These are phyloP conservation scores for Leuciscus idus DNA, from an alignment of 2,113 vertebrate species.

Conservation along the genomic window DNA sequence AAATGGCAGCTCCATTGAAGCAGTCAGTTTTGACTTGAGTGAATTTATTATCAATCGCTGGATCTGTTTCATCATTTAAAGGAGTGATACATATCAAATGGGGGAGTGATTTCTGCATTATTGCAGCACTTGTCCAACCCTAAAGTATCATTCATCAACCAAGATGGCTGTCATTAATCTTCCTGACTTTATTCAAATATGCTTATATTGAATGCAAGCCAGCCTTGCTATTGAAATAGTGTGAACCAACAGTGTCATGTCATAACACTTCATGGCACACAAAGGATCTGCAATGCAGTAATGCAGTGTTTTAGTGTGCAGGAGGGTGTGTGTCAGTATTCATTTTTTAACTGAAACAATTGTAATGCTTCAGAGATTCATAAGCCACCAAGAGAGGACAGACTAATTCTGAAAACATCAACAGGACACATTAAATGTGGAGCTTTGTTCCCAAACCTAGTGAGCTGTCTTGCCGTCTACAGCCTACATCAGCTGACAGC, in stretches of 20 bases:
- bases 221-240: neutral
- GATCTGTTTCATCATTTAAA: neutral
- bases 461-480: neutral
- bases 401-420: neutral
- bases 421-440: neutral
- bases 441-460: neutral
- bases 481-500: neutral
- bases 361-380: neutral
- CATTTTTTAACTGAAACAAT: neutral
- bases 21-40: neutral
- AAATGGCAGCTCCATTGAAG: neutral
- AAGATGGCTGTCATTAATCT: conserved; percentile 11
- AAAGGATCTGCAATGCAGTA: conserved; percentile 17
- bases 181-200: neutral
- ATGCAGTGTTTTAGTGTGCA: neutral
- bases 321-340: neutral
- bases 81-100: neutral
- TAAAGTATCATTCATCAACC: neutral
- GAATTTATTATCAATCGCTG: conserved; percentile 8
- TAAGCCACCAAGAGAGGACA: neutral
- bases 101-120: neutral
- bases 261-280: neutral
- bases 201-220: neutral
- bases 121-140: neutral
- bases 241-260: neutral